A percentile compares a stretch with the other conserved stretches of the same genome.
Conservation (phyloP, 2,797 vertebrate species). For the Microcaecilia unicolor region DNA sequence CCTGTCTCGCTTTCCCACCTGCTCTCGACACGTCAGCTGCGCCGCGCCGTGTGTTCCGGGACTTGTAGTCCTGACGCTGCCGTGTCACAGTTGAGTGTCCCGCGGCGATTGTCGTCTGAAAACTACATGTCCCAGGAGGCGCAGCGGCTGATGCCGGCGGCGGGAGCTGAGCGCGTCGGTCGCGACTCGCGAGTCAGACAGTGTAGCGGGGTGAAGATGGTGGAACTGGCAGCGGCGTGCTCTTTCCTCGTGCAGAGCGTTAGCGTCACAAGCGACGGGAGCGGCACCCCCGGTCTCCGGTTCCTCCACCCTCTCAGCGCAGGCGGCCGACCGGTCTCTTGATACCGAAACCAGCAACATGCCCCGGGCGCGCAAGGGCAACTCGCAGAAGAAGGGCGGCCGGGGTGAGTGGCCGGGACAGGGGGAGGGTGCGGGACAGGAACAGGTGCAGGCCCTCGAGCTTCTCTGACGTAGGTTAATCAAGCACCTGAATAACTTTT, state of each 20-base stretch:
- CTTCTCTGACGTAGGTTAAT: no score
- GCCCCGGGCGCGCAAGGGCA: slow-evolving; percentile 28
- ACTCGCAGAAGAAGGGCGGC: slow-evolving; percentile 12
- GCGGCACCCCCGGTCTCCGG: slow-evolving; percentile 18
- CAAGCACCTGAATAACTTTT: no score
- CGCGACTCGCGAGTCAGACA: no score
- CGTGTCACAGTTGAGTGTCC: neutral
- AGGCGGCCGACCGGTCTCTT: neutral
- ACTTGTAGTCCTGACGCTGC: slow-evolving; percentile 15
- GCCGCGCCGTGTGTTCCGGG: slow-evolving; percentile 11
- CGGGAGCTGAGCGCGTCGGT: slow-evolving; percentile 6
- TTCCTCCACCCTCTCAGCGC: slow-evolving; percentile 10
- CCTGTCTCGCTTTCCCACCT: no score
- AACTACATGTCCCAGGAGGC: slow-evolving; percentile 28
- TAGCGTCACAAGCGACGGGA: neutral
- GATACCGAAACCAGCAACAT: slow-evolving; percentile 6
- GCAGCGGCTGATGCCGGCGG: neutral
- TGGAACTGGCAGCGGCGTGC: slow-evolving; percentile 22
- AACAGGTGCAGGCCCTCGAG: no score
- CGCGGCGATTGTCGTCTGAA: neutral
- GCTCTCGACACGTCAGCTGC: no score
- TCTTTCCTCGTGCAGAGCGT: slow-evolving; percentile 1
- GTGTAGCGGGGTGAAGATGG: slow-evolving; percentile 29
- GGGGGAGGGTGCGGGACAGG: no score
- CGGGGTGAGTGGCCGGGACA: slow-evolving; percentile 5